Evolutionary conservation across 2,888 invertebrate species (phyloP).

Genomic region (Eremobia ochroleuca): DNA sequence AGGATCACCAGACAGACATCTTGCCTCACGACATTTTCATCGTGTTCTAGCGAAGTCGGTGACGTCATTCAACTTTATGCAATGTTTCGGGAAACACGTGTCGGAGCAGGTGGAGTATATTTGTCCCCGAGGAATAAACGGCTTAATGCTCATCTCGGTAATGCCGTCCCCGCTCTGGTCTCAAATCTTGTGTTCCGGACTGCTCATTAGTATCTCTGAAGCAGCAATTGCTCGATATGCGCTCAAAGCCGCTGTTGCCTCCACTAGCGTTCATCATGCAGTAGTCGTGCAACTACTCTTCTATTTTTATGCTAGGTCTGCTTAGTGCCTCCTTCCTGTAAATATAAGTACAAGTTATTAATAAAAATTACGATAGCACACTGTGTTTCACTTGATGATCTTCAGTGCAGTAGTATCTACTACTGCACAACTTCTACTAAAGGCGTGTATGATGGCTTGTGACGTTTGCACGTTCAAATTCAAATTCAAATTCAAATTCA

Average conservation of each 20-base stretch:
- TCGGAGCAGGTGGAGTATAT: neutral
- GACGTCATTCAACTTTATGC: neutral
- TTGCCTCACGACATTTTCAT: neutral
- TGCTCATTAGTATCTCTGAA: neutral
- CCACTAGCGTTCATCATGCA: neutral
- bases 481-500: too few relatives aligned
- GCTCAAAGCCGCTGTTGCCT: too few relatives aligned
- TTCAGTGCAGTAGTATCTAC: neutral
- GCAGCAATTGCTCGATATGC: neutral
- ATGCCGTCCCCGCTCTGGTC: slow-evolving; percentile 1
- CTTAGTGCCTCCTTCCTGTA: slow-evolving; percentile 44
- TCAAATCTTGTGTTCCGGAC: neutral
- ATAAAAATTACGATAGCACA: slow-evolving; percentile 30
- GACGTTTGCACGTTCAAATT: neutral
- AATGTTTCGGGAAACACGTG: neutral
- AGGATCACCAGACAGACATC: neutral
- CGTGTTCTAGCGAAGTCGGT: neutral
- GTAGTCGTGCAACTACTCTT: neutral
- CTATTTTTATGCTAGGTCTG: slow-evolving; percentile 23
- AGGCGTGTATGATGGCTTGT: neutral
- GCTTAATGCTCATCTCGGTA: too few relatives aligned
- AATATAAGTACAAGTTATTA: slow-evolving; percentile 47
- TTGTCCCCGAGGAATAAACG: neutral
- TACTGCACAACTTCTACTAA: too few relatives aligned
- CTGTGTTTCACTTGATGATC: slow-evolving; percentile 19